These are phyloP conservation scores for Lindbergichthys nudifrons DNA, from an alignment of 2,797 vertebrate species.

Conservation along the genomic window DNA sequence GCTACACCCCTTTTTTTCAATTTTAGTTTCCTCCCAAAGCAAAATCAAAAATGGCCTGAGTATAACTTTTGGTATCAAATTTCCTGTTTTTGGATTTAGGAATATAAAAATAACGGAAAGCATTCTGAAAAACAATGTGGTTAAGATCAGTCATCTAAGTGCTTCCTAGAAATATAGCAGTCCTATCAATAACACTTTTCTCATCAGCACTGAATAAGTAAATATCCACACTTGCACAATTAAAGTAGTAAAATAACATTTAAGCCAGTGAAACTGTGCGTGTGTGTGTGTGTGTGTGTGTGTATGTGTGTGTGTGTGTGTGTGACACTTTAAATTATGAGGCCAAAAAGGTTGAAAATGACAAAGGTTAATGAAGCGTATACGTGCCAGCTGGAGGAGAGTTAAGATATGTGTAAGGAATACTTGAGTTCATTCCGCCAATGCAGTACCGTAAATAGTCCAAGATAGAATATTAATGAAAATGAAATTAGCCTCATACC, in stretches of 20 bases:
- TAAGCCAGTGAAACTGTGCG: constrained; percentile 2
- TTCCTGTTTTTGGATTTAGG: too few relatives aligned
- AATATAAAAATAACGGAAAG: too few relatives aligned
- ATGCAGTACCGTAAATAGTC: constrained; percentile 47
- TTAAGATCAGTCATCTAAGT: not conserved
- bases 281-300: not conserved
- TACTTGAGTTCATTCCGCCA: constrained; percentile 54
- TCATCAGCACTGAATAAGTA: constrained; percentile 17
- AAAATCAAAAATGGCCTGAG: too few relatives aligned
- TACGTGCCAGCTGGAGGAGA: constrained; percentile 58
- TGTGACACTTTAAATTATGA: constrained; percentile 59
- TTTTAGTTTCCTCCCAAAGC: too few relatives aligned
- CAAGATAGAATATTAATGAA: constrained; percentile 76
- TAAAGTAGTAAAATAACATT: constrained; percentile 14
- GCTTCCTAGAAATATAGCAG: not conserved
- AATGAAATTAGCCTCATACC: constrained; percentile 75
- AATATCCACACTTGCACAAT: constrained; percentile 21
- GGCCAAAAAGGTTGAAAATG: constrained; percentile 77
- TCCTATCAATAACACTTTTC: constrained; percentile 28
- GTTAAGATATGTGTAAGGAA: constrained; percentile 67
- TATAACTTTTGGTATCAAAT: too few relatives aligned
- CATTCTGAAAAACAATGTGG: not conserved
- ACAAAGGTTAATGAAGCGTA: constrained; percentile 83
- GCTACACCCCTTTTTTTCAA: too few relatives aligned
- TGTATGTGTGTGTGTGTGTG: constrained; percentile 15